Percentiles rank a stretch among this genome's conserved stretches.
Evolutionary conservation across 92 coral and sea anemone genomes (phyloP).

Genomic region (Parazoanthus darwini): DNA sequence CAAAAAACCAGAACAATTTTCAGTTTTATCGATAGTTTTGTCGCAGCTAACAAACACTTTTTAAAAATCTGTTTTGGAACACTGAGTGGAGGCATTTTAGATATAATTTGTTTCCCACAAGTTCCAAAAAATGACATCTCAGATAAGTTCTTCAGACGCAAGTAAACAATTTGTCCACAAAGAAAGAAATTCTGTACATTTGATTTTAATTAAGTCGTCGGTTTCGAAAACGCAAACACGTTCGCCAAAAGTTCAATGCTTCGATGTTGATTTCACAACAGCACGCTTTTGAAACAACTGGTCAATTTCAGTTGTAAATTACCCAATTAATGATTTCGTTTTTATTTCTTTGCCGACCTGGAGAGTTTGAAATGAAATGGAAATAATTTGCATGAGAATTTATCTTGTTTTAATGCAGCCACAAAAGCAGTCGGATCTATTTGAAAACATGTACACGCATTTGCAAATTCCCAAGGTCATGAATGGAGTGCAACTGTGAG

Average conservation of each 20-base stretch:
- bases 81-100: background rate
- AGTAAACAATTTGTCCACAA: conserved; percentile 15
- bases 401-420: no score
- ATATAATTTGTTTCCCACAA: background rate
- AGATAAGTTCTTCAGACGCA: background rate
- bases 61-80: background rate
- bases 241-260: no score
- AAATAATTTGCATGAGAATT: conserved; percentile 11
- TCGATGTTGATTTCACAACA: background rate
- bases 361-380: background rate
- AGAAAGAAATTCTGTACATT: conserved; percentile 14
- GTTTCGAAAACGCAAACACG: background rate
- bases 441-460: conserved; percentile 1
- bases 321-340: background rate
- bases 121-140: background rate
- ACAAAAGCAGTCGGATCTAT: background rate
- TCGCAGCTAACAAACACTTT: background rate
- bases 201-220: background rate
- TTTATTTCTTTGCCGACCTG: background rate
- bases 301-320: conserved; percentile 6
- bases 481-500: no score
- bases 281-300: background rate
- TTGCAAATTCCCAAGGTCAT: conserved; percentile 13
- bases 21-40: background rate
- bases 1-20: background rate